Evolutionary conservation across 23 tunicate species (phyloP), one percentile per base, ranked within the genome.

Genomic region (Botrylloides violaceus): DNA sequence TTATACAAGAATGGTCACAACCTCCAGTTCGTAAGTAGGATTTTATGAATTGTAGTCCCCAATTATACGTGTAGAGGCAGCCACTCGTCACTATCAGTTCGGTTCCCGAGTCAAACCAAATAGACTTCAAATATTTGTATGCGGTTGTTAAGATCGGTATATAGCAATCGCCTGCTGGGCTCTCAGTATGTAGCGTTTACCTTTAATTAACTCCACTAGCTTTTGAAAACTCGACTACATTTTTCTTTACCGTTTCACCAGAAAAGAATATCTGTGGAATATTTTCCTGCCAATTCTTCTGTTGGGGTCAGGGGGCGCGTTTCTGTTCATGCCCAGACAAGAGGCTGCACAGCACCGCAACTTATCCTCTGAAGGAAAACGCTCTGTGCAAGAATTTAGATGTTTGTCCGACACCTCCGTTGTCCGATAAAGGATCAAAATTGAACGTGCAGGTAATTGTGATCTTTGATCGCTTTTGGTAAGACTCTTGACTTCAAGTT

Each of bases 1-100:
- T 63, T 29, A 21, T 63, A 3, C 70, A 63, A 63, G 36, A 63
- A 31, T 63, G 70, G 70, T 27, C 23, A 3, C 70, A 63, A 31
- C 70, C 70, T 28, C 32, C 32, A 4, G 3, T 63, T 3, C 34
- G 70, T 63, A 28, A 31, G 35, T 43, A 43, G 15, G 15, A 43
- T 43, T 43, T 15, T n/a, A n/a, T n/a, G n/a, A n/a, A 43, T 15
- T 43, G 53, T 43, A 43, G 53, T 9, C 53, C 53, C 53, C 15
- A n/a, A n/a, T n/a, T n/a, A n/a, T n/a, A n/a, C n/a, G n/a, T n/a
- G n/a, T n/a, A n/a, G n/a, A n/a, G n/a, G n/a, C n/a, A n/a, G n/a
- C n/a, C n/a, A n/a, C n/a, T n/a, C n/a, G n/a, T n/a, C n/a, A n/a
- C n/a, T n/a, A n/a, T n/a, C n/a, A n/a, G n/a, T n/a, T n/a, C n/a